A percentile compares a stretch with the other conserved stretches of the same genome.
Evolutionary conservation across 2,797 vertebrate species (phyloP).

Genomic region (Semotilus atromaculatus): DNA sequence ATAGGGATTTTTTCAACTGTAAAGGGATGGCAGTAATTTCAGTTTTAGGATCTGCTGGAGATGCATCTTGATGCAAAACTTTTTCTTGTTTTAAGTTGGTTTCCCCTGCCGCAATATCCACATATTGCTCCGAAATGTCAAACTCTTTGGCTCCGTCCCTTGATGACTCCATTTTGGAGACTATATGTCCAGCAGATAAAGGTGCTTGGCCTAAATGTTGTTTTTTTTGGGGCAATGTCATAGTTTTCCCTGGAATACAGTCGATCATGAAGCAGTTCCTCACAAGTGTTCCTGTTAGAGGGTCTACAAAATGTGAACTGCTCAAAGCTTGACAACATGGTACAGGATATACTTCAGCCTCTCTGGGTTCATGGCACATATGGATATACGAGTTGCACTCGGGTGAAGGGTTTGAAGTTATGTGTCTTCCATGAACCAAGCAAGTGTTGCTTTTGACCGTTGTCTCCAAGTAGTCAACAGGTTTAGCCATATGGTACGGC

Average conservation of each 20-base stretch:
- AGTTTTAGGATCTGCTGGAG: slow-evolving; percentile 59
- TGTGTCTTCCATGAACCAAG: slow-evolving; percentile 72
- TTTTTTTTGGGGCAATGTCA: slow-evolving; percentile 64
- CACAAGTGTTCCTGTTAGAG: slow-evolving; percentile 77
- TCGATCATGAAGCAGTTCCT: slow-evolving; percentile 72
- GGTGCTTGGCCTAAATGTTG: slow-evolving; percentile 73
- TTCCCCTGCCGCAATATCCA: slow-evolving; percentile 60
- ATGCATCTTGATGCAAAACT: slow-evolving; percentile 59
- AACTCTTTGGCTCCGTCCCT: slow-evolving; percentile 54
- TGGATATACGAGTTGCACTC: slow-evolving; percentile 74
- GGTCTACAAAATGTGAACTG: slow-evolving; percentile 77
- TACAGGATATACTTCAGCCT: slow-evolving; percentile 64
- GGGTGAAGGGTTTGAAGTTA: slow-evolving; percentile 66
- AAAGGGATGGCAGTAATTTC: slow-evolving; percentile 64
- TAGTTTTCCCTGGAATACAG: slow-evolving; percentile 71
- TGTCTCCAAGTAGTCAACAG: slow-evolving; percentile 71
- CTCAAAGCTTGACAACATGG: slow-evolving; percentile 74
- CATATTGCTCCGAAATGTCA: slow-evolving; percentile 65
- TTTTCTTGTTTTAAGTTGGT: slow-evolving; percentile 57
- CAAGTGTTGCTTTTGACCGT: slow-evolving; percentile 74
- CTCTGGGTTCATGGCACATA: slow-evolving; percentile 74
- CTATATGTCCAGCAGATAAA: slow-evolving; percentile 71
- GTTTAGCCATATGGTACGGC: slow-evolving; percentile 73
- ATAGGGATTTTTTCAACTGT: slow-evolving; percentile 66
- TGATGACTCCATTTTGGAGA: slow-evolving; percentile 64